These are phyloP conservation scores for Biston betularia DNA, from an alignment of 2,888 invertebrate genomes.

Conservation along the genomic window DNA sequence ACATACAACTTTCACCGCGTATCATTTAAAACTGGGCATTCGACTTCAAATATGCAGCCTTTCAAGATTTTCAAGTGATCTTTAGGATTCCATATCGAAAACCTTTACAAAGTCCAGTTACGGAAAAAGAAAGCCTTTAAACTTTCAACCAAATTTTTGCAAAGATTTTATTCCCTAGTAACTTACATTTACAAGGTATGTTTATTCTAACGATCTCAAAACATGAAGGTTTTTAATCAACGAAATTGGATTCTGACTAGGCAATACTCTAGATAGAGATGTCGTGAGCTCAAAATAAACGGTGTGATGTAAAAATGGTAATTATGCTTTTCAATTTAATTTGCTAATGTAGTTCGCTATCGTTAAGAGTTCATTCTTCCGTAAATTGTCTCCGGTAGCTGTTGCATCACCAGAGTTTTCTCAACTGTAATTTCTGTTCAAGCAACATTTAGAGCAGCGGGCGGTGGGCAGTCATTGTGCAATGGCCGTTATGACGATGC, in stretches of 20 bases:
- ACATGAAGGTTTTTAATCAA: slow-evolving; percentile 65
- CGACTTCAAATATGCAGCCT: slow-evolving; percentile 51
- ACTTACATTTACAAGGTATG: slow-evolving; percentile 49
- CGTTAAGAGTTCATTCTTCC: slow-evolving; percentile 58
- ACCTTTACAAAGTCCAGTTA: slow-evolving; percentile 40
- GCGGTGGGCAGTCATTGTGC: slow-evolving; percentile 54
- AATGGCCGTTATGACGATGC: slow-evolving; percentile 53
- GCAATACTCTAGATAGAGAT: slow-evolving; percentile 33
- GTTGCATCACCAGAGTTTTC: slow-evolving; percentile 62
- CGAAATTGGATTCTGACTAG: slow-evolving; percentile 57
- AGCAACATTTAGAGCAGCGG: slow-evolving; percentile 51
- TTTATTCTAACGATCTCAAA: slow-evolving; percentile 54
- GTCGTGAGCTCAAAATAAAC: slow-evolving; percentile 41
- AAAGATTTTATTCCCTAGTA: slow-evolving; percentile 35
- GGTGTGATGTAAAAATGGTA: slow-evolving; percentile 42
- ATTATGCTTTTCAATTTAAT: slow-evolving; percentile 51
- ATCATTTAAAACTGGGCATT: slow-evolving; percentile 49
- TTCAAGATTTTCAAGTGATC: slow-evolving; percentile 55
- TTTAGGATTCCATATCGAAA: slow-evolving; percentile 45
- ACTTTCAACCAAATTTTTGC: slow-evolving; percentile 41
- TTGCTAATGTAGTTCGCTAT: slow-evolving; percentile 44
- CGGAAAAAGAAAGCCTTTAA: slow-evolving; percentile 47
- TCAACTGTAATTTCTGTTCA: slow-evolving; percentile 52
- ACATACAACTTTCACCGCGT: slow-evolving; percentile 52
- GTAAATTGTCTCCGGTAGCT: slow-evolving; percentile 61